These are phyloP conservation scores for Malaclemys terrapin DNA, from an alignment of 2,113 vertebrate species.

Conservation along the genomic window DNA sequence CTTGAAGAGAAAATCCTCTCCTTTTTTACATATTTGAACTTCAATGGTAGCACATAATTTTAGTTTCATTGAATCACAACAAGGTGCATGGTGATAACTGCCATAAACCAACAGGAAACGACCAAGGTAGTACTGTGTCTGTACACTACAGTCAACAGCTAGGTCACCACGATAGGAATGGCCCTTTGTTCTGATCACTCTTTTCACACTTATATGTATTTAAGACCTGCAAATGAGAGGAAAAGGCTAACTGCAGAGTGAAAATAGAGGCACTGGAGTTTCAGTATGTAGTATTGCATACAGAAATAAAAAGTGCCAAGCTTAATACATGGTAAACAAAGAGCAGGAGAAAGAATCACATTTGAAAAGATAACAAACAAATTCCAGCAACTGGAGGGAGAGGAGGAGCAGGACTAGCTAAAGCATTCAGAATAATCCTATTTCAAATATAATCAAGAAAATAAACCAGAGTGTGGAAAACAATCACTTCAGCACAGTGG, in stretches of 20 bases:
- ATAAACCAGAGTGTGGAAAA: not conserved
- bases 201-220: not conserved
- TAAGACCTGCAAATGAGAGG: not conserved
- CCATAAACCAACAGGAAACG: not conserved
- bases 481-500: not conserved
- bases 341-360: not conserved
- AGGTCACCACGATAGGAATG: not conserved
- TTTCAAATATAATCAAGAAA: not conserved
- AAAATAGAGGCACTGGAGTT: not conserved
- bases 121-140: fast-evolving
- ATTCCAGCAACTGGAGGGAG: not conserved
- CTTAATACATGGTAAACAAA: not conserved
- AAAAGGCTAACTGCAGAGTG: not conserved
- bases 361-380: not conserved
- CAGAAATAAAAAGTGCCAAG: fast-evolving
- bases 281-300: not conserved
- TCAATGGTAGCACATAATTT: not conserved
- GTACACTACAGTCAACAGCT: not conserved
- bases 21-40: not conserved
- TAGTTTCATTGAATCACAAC: not conserved
- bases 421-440: not conserved
- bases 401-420: not conserved
- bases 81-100: not conserved
- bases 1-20: not conserved
- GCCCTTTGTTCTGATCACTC: not conserved